Evolutionary conservation across 2,113 vertebrate genomes (phyloP).

Genomic region (Poeciliopsis retropinna): DNA sequence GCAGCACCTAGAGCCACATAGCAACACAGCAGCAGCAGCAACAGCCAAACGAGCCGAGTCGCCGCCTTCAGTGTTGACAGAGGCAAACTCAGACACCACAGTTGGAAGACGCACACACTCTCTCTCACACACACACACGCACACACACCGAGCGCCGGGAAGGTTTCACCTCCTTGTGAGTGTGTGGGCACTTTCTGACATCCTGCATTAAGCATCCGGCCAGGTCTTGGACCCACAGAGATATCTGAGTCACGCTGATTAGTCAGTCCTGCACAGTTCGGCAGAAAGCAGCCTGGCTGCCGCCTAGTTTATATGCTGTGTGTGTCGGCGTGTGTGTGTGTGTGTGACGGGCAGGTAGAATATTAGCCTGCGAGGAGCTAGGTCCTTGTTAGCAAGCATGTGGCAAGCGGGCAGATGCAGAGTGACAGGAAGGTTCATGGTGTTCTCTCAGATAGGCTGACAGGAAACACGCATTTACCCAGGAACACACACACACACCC

Average conservation of each 20-base stretch:
- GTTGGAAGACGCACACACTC: too few species aligned
- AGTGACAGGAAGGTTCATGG: slow-evolving; percentile 59
- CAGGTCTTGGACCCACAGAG: slow-evolving; percentile 40
- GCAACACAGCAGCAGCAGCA: slow-evolving; percentile 34
- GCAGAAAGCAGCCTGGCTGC: slow-evolving; percentile 35
- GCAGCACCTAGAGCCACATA: slow-evolving; percentile 26
- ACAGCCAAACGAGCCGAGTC: slow-evolving; percentile 21
- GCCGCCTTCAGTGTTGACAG: slow-evolving; percentile 43
- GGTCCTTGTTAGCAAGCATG: slow-evolving; percentile 67
- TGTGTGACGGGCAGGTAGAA: slow-evolving; percentile 58
- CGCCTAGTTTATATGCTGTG: slow-evolving; percentile 53
- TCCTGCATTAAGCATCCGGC: slow-evolving; percentile 58
- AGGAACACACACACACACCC: slow-evolving; percentile 20
- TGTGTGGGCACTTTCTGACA: slow-evolving; percentile 44
- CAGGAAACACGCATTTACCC: slow-evolving; percentile 19
- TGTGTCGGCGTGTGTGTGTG: slow-evolving; percentile 41
- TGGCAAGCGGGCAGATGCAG: slow-evolving; percentile 60
- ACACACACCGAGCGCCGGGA: slow-evolving; percentile 32
- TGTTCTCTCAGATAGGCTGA: slow-evolving; percentile 26
- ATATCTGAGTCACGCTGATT: slow-evolving; percentile 70
- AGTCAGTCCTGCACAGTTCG: slow-evolving; percentile 50
- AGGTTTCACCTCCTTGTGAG: slow-evolving; percentile 31
- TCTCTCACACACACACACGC: too few species aligned
- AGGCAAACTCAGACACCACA: slow-evolving; percentile 59
- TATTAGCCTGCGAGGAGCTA: slow-evolving; percentile 56